Evolutionary conservation across 2,113 vertebrate species (phyloP).

Genomic region (Tursiops truncatus): DNA sequence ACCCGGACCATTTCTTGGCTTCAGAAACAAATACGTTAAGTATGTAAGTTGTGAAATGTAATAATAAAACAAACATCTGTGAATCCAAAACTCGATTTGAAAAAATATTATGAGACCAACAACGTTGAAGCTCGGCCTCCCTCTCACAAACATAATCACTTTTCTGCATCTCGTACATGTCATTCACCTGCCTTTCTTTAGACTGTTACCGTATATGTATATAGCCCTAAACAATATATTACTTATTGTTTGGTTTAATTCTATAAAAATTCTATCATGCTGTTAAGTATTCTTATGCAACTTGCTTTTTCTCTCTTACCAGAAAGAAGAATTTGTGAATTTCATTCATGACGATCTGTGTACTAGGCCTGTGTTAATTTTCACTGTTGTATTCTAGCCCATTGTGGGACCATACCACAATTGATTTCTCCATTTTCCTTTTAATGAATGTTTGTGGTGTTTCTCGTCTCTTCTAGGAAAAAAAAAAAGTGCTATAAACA

Average conservation of each 20-base stretch:
- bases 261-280: background rate
- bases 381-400: background rate
- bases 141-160: background rate
- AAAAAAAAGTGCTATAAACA: background rate
- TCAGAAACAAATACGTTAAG: background rate
- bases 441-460: background rate
- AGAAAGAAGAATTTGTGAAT: background rate
- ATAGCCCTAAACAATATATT: background rate
- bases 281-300: background rate
- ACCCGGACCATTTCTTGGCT: slow-evolving; percentile 30
- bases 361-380: background rate
- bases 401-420: background rate
- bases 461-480: background rate
- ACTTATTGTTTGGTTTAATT: background rate
- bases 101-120: background rate
- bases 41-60: background rate
- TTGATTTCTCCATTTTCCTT: background rate
- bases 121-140: background rate
- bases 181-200: background rate
- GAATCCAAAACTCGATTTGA: background rate
- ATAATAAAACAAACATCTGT: background rate
- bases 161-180: background rate
- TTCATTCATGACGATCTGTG: background rate
- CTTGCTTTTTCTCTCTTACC: background rate
- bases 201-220: background rate